These are phyloP conservation scores for Tribolium madens DNA, from an alignment of 1,140 invertebrate genomes.

Conservation along the genomic window DNA sequence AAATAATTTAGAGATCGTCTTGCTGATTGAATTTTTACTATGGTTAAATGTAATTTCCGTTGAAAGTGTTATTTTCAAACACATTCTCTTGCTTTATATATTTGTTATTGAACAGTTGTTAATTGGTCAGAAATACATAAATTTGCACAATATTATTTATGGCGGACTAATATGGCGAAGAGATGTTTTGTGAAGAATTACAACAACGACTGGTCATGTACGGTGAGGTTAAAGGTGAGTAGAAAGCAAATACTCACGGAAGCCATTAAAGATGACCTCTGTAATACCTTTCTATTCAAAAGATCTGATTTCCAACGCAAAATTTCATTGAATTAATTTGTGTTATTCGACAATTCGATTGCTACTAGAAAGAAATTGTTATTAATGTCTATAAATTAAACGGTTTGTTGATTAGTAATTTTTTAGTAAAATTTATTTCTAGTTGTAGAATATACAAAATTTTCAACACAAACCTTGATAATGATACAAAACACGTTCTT, in stretches of 20 bases:
- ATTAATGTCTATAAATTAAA: neutral
- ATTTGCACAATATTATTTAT: constrained; percentile 21
- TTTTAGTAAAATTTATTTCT: too few relatives aligned
- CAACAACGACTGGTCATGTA: constrained; percentile 18
- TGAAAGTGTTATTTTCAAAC: neutral
- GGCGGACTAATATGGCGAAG: constrained; percentile 3
- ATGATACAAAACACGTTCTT: neutral
- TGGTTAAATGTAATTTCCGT: neutral
- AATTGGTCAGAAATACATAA: neutral
- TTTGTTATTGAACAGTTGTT: neutral
- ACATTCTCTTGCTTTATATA: neutral
- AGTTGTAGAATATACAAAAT: neutral
- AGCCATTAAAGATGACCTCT: constrained; percentile 19
- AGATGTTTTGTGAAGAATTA: neutral
- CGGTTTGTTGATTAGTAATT: neutral
- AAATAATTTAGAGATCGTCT: neutral
- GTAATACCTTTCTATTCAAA: constrained; percentile 10
- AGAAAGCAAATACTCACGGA: constrained; percentile 32
- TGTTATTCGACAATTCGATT: neutral
- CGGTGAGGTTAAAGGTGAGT: constrained; percentile 19
- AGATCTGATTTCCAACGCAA: constrained; percentile 5
- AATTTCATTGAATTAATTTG: neutral
- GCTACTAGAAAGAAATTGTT: neutral
- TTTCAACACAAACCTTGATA: neutral
- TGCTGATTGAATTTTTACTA: neutral